phyloP scores from a whole-genome alignment of 1,140 invertebrate species.

The Listronotus oregonensis region DNA sequence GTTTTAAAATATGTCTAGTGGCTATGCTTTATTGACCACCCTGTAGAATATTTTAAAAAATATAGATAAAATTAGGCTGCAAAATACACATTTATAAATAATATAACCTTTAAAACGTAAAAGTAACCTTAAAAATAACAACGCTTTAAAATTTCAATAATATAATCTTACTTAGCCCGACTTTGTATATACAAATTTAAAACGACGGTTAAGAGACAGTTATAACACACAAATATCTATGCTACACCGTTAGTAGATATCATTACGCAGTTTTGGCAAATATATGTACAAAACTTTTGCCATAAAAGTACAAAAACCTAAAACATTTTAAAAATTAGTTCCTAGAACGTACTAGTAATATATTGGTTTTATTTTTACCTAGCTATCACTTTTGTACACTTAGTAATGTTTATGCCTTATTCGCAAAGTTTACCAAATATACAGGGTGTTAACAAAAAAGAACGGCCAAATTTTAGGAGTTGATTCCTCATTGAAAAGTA shows the following conservation, averaged over 20 bases:
- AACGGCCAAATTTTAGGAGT: too few species aligned
- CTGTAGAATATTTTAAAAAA: too few species aligned
- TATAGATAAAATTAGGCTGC: too few species aligned
- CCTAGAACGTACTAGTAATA: not conserved
- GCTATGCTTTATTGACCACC: too few species aligned
- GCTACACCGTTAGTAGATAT: slow-evolving; percentile 26
- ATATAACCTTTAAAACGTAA: not conserved
- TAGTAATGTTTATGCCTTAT: not conserved
- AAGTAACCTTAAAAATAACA: not conserved
- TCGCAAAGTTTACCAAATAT: not conserved
- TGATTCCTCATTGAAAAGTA: too few species aligned
- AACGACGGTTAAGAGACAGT: not conserved
- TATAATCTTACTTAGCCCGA: not conserved
- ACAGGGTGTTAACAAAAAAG: too few species aligned
- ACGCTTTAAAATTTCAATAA: not conserved
- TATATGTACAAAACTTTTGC: slow-evolving; percentile 23
- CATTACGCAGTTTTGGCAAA: slow-evolving; percentile 32
- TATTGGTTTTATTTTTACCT: slow-evolving; percentile 14
- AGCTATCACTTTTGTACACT: slow-evolving; percentile 17
- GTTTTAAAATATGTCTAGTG: too few species aligned
- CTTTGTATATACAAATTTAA: not conserved
- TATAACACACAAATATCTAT: slow-evolving; percentile 18
- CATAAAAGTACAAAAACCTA: slow-evolving; percentile 19
- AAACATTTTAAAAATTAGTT: slow-evolving; percentile 5
- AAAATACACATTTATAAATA: too few species aligned